Evolutionary conservation across 2,888 invertebrate species (phyloP), one percentile per base, ranked within the genome.

Genomic region (Tetragonula carbonaria): DNA sequence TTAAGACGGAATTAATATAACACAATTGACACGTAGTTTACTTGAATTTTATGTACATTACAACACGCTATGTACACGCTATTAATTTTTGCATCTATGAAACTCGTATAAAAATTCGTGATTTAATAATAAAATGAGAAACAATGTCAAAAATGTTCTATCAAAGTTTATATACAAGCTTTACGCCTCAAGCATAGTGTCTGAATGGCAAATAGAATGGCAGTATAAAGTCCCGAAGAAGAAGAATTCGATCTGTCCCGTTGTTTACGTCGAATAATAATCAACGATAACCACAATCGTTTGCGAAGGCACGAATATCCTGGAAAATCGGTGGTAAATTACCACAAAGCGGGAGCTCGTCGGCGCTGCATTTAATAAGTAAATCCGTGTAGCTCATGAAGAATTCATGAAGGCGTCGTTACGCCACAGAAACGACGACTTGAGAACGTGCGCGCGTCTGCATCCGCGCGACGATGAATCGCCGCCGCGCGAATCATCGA

Each of bases 291-390:
- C 23, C 4, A 45, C 11, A 18, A 23, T 14, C 53, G 38, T 63
- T 55, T 21, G 23, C 70, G 21, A 57, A 21, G 18, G n/a, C n/a
- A 18, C 16, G 65, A 53, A 50, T 71, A 14, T 70, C 38, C 38
- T 18, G 18, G 11, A 59, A 73, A 78, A 74, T 74, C 68, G 72
- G 21, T 50, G 78, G 38, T 75, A 79, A 82, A 84, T 84, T 82
- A 59, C 75, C 45, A n/a, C 50, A 16, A 51, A 65, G 72, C 53
- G 45, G 33, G 67, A 59, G 59, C 45, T 45, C 21, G 68, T 21
- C 62, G 71, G 28, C 38, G 33, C 0, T 55, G 73, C 73, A 70
- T 82, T 85, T 78, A 81, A 84, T 82, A 78, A 84, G 73, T 63
- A 78, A 82, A 79, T 82, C 70, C 73, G 21, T 14, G 13, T 6